Evolutionary conservation across 2,797 vertebrate genomes (phyloP).

Genomic region (Siniperca undulata): DNA sequence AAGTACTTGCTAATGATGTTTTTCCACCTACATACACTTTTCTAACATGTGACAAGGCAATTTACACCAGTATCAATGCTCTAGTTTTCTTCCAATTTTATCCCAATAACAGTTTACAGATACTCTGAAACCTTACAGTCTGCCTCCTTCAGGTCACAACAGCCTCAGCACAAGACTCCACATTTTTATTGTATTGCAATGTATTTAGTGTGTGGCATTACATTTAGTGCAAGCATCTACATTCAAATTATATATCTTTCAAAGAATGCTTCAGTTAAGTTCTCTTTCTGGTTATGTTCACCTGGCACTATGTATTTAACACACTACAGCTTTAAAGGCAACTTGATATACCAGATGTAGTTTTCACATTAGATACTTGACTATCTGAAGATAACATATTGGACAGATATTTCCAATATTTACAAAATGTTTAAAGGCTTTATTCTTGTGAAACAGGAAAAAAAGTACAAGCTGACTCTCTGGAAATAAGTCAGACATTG

Average conservation of each 20-base stretch:
- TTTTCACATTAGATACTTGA: background rate
- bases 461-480: no score
- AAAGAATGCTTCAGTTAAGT: background rate
- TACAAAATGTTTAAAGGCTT: background rate
- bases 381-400: background rate
- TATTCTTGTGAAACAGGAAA: background rate
- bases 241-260: background rate
- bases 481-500: no score
- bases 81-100: background rate
- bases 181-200: background rate
- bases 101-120: background rate
- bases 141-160: background rate
- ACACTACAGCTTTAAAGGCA: constrained; percentile 1
- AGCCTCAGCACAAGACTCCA: background rate
- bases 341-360: background rate
- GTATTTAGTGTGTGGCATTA: background rate
- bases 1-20: background rate
- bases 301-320: background rate
- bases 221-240: background rate
- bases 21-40: background rate
- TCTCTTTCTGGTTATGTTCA: background rate
- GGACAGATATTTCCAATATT: background rate
- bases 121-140: background rate
- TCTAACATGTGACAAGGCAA: background rate
- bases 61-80: background rate